Percentiles rank a stretch among this genome's conserved stretches.
Evolutionary conservation across 2,113 vertebrate genomes (phyloP).

Genomic region (Girardinichthys multiradiatus): DNA sequence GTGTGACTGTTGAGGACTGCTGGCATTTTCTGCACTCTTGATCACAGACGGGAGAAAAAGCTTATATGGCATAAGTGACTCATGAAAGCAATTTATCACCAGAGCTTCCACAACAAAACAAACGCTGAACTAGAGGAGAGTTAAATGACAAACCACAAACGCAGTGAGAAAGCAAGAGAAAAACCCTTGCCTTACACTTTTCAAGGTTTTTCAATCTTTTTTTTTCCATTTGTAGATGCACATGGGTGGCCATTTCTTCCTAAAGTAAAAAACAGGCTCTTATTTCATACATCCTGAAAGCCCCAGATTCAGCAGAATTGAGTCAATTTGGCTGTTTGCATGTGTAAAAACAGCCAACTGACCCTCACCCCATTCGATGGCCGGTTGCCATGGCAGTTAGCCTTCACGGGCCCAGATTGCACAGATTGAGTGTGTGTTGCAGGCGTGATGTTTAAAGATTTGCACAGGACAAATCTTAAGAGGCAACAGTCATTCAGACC

Average conservation of each 20-base stretch:
- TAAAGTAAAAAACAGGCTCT: background rate
- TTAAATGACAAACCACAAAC: conserved; percentile 1
- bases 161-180: background rate
- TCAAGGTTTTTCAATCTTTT: conserved; percentile 23
- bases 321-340: conserved; percentile 25
- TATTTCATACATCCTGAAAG: conserved; percentile 16
- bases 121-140: conserved; percentile 6
- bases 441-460: conserved; percentile 22
- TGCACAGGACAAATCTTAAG: conserved; percentile 25
- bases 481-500: background rate
- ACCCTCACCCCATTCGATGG: conserved; percentile 50
- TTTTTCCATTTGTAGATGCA: background rate
- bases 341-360: conserved; percentile 50
- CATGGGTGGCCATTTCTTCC: background rate
- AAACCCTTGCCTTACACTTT: conserved; percentile 6
- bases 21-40: conserved; percentile 58
- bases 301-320: conserved; percentile 23
- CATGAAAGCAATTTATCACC: conserved; percentile 58
- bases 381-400: conserved; percentile 69
- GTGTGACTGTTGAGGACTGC: conserved; percentile 21
- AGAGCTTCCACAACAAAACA: conserved; percentile 13
- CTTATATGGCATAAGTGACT: conserved; percentile 59
- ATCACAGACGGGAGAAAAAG: conserved; percentile 42
- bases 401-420: conserved; percentile 38
- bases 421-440: conserved; percentile 20